These are phyloP conservation scores for Eremobia ochroleuca DNA, from an alignment of 2,888 invertebrate species.

Conservation along the genomic window DNA sequence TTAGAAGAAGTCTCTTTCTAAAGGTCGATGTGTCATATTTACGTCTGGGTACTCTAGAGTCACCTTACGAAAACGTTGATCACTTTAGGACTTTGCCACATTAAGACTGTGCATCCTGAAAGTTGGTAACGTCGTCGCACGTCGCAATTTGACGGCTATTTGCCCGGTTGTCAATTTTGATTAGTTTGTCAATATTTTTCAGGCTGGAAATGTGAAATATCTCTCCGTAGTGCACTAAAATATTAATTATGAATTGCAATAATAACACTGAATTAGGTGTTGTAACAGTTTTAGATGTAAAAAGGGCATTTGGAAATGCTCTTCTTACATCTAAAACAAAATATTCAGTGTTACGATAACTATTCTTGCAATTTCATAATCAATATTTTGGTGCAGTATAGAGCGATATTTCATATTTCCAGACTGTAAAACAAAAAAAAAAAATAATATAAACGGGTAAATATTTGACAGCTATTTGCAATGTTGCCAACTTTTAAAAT, in stretches of 20 bases:
- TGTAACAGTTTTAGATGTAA: too few relatives aligned
- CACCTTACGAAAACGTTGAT: slow-evolving; percentile 26
- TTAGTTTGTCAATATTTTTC: neutral
- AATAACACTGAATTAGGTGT: too few relatives aligned
- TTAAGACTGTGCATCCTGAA: neutral
- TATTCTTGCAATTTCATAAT: neutral
- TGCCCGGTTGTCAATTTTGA: neutral
- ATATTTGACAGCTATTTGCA: neutral
- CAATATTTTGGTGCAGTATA: neutral
- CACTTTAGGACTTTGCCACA: neutral
- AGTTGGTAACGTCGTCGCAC: neutral
- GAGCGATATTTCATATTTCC: neutral
- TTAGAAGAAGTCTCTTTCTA: neutral
- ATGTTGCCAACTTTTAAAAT: neutral
- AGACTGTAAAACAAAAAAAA: neutral
- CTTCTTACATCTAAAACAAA: neutral
- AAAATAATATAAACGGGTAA: neutral
- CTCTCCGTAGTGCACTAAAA: too few relatives aligned
- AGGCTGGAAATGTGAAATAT: neutral
- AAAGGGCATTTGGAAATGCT: neutral
- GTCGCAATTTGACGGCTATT: neutral
- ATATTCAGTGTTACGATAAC: neutral
- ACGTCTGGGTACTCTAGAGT: neutral
- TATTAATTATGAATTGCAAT: too few relatives aligned
- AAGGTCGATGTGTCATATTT: slow-evolving; percentile 6